Evolutionary conservation across 2,797 vertebrate species (phyloP).

Genomic region (Hemibagrus guttatus): DNA sequence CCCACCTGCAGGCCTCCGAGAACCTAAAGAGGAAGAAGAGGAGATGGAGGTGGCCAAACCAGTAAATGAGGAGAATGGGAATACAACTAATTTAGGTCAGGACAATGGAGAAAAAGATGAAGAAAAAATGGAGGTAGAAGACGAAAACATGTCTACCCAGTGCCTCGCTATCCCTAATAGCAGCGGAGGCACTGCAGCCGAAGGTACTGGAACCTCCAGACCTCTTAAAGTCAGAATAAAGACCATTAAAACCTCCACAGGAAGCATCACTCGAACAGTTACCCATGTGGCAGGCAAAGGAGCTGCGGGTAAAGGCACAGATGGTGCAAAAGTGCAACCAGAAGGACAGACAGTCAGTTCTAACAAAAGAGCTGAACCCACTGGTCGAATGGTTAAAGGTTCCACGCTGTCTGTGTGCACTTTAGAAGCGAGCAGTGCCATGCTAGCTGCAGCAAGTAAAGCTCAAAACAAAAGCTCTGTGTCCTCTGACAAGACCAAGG

Average conservation of each 20-base stretch:
- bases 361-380: slow-evolving; percentile 67
- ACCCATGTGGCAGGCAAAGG: slow-evolving; percentile 83
- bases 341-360: slow-evolving; percentile 66
- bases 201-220: slow-evolving; percentile 78
- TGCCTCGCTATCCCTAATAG: slow-evolving; percentile 34
- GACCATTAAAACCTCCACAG: slow-evolving; percentile 93
- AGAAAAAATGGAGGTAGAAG: slow-evolving; percentile 74
- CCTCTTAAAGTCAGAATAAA: slow-evolving; percentile 96
- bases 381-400: slow-evolving; percentile 61
- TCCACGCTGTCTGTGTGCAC: slow-evolving; percentile 83
- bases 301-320: slow-evolving; percentile 66
- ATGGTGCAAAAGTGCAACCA: slow-evolving; percentile 67
- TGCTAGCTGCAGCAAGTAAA: slow-evolving; percentile 93
- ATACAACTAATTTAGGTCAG: slow-evolving; percentile 58
- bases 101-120: slow-evolving; percentile 59
- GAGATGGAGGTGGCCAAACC: slow-evolving; percentile 80
- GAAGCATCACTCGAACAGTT: slow-evolving; percentile 93
- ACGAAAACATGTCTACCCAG: slow-evolving; percentile 60
- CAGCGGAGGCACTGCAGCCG: slow-evolving; percentile 69
- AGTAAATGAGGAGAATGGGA: slow-evolving; percentile 64
- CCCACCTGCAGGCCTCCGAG: slow-evolving; percentile 72
- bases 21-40: slow-evolving; percentile 82
- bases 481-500: slow-evolving; percentile 76
- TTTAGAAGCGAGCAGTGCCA: slow-evolving; percentile 92
- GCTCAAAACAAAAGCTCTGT: slow-evolving; percentile 88